These are phyloP conservation scores for Antedon mediterranea DNA, from an alignment of 53 echinoderm and acorn worm genomes.

Conservation along the genomic window DNA sequence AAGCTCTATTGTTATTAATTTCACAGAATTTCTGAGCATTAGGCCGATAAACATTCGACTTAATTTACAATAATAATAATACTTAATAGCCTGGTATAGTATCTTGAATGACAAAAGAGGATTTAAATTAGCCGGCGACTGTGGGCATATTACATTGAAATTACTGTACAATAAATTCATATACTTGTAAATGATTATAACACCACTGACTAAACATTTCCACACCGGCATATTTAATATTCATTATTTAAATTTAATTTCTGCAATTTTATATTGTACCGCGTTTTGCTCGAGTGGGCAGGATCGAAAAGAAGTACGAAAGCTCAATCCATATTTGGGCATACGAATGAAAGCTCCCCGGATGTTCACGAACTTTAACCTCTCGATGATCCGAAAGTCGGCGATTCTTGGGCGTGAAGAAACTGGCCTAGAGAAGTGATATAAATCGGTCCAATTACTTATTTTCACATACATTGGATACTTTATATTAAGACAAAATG, in stretches of 20 bases:
- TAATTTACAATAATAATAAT: too few species aligned
- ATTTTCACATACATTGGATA: background rate
- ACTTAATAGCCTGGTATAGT: too few species aligned
- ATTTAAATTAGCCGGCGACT: too few species aligned
- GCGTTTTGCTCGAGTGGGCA: background rate
- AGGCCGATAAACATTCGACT: too few species aligned
- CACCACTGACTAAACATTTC: too few species aligned
- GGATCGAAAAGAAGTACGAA: background rate
- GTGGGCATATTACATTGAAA: too few species aligned
- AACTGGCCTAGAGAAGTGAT: background rate
- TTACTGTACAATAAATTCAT: too few species aligned
- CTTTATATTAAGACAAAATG: background rate
- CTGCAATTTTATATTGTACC: background rate
- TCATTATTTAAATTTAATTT: background rate
- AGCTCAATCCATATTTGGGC: background rate
- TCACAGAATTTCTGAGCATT: too few species aligned
- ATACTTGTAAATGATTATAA: too few species aligned
- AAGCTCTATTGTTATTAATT: too few species aligned
- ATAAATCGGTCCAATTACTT: background rate
- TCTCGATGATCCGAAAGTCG: slow-evolving; percentile 1
- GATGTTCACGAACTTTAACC: background rate
- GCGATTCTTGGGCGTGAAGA: slow-evolving; percentile 1
- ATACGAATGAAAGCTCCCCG: background rate
- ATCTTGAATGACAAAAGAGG: too few species aligned
- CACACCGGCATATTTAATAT: too few species aligned